Conservation (phyloP, 2,113 vertebrate genomes). For the Maccullochella peelii region DNA sequence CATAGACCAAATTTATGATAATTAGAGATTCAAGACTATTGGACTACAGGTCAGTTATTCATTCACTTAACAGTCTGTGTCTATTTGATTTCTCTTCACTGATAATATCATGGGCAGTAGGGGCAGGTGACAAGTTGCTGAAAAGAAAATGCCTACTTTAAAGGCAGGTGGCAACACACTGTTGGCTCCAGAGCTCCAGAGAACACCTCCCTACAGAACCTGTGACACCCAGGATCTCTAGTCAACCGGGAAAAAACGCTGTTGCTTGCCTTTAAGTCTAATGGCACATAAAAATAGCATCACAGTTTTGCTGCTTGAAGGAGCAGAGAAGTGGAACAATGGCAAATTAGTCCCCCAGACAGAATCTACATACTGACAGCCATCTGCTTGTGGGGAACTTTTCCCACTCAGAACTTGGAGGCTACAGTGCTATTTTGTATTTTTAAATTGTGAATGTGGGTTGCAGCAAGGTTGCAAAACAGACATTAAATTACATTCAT, state of each 20-base stretch:
- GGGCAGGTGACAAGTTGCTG: not conserved
- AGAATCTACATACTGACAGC: constrained; percentile 19
- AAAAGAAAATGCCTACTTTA: not conserved
- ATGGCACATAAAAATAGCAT: constrained; percentile 42
- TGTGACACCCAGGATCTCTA: not conserved
- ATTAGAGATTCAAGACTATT: not conserved
- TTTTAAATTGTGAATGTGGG: constrained; percentile 32
- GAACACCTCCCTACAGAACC: not conserved
- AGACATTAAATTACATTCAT: constrained; percentile 4
- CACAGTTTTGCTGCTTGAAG: constrained; percentile 26
- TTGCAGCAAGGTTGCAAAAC: constrained; percentile 7
- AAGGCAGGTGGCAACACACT: not conserved
- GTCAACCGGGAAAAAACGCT: constrained; percentile 10
- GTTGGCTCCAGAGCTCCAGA: not conserved
- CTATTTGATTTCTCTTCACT: not conserved
- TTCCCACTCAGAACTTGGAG: constrained; percentile 16
- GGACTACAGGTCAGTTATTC: not conserved
- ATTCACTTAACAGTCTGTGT: not conserved
- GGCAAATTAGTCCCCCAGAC: constrained; percentile 18
- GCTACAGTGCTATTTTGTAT: constrained; percentile 27
- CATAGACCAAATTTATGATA: not conserved
- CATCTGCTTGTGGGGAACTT: constrained; percentile 42
- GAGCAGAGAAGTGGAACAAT: constrained; percentile 30
- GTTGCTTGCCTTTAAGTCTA: constrained; percentile 24
- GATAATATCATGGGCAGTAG: no score